Conservation (phyloP, 92 coral and sea anemone genomes). For the Diadumene lineata region DNA sequence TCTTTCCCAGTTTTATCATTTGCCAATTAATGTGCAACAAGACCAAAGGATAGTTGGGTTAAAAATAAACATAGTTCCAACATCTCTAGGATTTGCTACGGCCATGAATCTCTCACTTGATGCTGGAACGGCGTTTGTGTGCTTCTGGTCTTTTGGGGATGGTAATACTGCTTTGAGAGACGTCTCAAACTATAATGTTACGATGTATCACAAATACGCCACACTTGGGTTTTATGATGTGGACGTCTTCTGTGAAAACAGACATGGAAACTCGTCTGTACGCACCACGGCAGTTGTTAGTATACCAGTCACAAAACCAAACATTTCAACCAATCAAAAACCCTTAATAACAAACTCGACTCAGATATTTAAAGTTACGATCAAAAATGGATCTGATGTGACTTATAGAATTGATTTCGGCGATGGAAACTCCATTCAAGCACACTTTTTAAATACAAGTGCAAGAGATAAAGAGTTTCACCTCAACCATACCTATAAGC, state of each 20-base stretch:
- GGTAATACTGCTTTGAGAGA: slow-evolving; percentile 40
- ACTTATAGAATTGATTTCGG: slow-evolving; percentile 26
- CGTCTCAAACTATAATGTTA: slow-evolving; percentile 20
- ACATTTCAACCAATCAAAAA: slow-evolving; percentile 16
- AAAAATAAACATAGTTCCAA: slow-evolving; percentile 13
- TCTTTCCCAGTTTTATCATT: slow-evolving; percentile 1
- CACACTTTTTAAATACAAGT: slow-evolving; percentile 18
- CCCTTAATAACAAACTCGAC: slow-evolving; percentile 16
- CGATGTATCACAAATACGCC: slow-evolving; percentile 47
- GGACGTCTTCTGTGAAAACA: slow-evolving; percentile 51
- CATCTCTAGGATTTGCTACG: slow-evolving; percentile 42
- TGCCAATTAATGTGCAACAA: slow-evolving; percentile 46
- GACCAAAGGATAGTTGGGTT: slow-evolving; percentile 45
- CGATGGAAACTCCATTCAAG: slow-evolving; percentile 6
- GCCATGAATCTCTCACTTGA: slow-evolving; percentile 28
- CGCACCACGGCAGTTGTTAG: slow-evolving; percentile 42
- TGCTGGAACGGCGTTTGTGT: slow-evolving; percentile 64
- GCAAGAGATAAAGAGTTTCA: slow-evolving; percentile 15
- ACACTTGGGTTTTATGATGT: slow-evolving; percentile 45
- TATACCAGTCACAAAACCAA: slow-evolving; percentile 39
- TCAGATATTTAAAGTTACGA: slow-evolving; percentile 25
- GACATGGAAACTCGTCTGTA: slow-evolving; percentile 34
- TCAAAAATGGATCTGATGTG: slow-evolving; percentile 52
- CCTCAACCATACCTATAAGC: slow-evolving; percentile 31
- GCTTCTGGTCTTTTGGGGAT: slow-evolving; percentile 80